phyloP scores from a whole-genome alignment of 2,888 invertebrate species.

The Nephrotoma flavescens region DNA sequence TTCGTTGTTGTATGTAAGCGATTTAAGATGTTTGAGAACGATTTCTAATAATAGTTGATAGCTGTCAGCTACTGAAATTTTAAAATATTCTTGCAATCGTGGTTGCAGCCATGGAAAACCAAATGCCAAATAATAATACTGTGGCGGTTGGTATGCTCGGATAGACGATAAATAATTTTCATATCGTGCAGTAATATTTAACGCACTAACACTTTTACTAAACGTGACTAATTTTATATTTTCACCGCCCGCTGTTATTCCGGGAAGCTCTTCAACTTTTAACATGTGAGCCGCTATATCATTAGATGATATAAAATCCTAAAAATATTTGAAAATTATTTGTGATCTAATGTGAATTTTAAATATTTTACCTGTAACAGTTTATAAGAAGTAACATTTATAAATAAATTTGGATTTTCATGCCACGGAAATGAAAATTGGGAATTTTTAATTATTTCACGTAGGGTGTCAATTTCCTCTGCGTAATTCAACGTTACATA shows the following conservation, averaged over 20 bases:
- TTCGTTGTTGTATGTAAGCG: not conserved
- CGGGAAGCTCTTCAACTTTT: not conserved
- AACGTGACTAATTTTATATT: not conserved
- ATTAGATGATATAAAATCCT: not conserved
- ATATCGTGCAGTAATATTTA: not conserved
- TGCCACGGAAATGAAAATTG: not conserved
- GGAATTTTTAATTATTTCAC: not conserved
- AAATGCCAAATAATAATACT: not conserved
- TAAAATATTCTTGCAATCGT: not conserved
- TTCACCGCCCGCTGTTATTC: not conserved
- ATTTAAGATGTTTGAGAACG: not conserved
- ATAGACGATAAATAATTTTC: no score
- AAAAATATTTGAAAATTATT: not conserved
- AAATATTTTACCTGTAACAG: not conserved
- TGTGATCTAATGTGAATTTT: not conserved
- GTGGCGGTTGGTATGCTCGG: no score
- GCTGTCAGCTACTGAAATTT: not conserved
- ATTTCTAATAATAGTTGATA: not conserved
- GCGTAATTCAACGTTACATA: not conserved
- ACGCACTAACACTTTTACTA: not conserved
- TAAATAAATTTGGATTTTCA: not conserved
- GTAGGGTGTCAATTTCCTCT: not conserved
- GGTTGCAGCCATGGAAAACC: not conserved
- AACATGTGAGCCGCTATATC: not conserved
- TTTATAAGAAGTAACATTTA: not conserved